Percentiles rank a stretch among this genome's conserved stretches.
Evolutionary conservation across 2,113 vertebrate species (phyloP).

Genomic region (Cygnus buccinator): DNA sequence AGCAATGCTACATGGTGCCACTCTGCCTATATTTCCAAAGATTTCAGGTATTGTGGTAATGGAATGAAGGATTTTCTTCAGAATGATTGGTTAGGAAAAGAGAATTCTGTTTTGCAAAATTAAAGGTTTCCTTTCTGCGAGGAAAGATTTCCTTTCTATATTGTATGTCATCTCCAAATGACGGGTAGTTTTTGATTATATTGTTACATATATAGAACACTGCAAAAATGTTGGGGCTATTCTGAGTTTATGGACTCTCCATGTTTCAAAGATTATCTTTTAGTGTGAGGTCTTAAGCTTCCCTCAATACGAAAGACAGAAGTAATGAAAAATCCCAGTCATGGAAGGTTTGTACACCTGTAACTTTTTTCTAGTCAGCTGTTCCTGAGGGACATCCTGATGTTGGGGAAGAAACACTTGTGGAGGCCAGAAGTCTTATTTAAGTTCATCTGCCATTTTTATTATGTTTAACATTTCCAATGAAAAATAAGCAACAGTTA

Average conservation of each 20-base stretch:
- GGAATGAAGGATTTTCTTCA: background rate
- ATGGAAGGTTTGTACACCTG: conserved; percentile 5
- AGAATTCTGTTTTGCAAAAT: background rate
- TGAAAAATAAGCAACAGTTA: conserved; percentile 19
- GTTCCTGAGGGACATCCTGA: conserved; percentile 75
- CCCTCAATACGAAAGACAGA: conserved; percentile 48
- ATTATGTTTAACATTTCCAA: conserved; percentile 6
- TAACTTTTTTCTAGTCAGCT: conserved; percentile 52
- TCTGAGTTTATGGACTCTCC: conserved; percentile 46
- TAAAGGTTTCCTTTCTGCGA: background rate
- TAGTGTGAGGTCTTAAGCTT: conserved; percentile 58
- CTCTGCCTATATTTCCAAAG: background rate
- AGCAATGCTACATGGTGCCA: background rate
- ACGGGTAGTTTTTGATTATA: background rate
- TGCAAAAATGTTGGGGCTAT: background rate
- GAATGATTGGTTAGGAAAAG: background rate
- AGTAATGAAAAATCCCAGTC: conserved; percentile 66
- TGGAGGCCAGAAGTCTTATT: background rate
- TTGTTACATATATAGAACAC: background rate
- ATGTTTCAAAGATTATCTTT: conserved; percentile 39
- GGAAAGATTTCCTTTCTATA: background rate
- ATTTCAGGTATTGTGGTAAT: background rate
- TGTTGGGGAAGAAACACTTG: conserved; percentile 50
- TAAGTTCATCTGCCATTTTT: conserved; percentile 12
- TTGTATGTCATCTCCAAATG: background rate